Conservation (phyloP, 2,888 invertebrate species). For the Cactoblastis cactorum region DNA sequence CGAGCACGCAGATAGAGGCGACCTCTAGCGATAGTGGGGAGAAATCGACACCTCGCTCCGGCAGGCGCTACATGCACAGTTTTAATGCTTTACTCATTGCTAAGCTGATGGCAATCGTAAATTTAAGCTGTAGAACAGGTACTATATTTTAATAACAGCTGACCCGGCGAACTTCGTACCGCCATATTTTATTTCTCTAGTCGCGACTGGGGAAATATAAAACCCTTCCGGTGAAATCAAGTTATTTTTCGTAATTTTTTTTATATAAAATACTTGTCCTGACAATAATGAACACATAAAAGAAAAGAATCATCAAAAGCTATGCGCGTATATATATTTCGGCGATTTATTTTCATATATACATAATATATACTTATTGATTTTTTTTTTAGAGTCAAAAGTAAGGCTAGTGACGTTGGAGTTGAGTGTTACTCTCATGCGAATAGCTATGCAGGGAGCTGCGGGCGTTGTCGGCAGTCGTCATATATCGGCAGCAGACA, state of each 20-base stretch:
- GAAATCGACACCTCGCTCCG: slow-evolving; percentile 35
- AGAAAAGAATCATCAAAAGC: too few relatives aligned
- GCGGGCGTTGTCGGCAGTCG: slow-evolving; percentile 80
- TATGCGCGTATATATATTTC: too few relatives aligned
- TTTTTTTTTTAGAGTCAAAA: slow-evolving; percentile 82
- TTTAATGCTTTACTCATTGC: slow-evolving; percentile 92
- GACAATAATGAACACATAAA: too few relatives aligned
- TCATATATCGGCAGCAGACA: slow-evolving; percentile 79
- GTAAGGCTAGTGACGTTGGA: slow-evolving; percentile 96
- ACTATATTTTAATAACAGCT: slow-evolving; percentile 38
- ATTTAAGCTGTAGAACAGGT: slow-evolving; percentile 92
- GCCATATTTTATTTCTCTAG: too few relatives aligned
- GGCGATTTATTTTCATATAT: too few relatives aligned
- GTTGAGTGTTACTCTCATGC: slow-evolving; percentile 89
- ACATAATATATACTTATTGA: too few relatives aligned
- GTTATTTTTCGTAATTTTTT: too few relatives aligned
- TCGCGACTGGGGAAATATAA: too few relatives aligned
- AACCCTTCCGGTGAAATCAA: too few relatives aligned
- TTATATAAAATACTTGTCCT: too few relatives aligned
- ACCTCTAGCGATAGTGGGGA: slow-evolving; percentile 35
- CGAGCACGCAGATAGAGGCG: slow-evolving; percentile 24
- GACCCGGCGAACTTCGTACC: too few relatives aligned
- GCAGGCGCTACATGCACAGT: slow-evolving; percentile 70
- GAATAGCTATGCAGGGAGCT: slow-evolving; percentile 70
- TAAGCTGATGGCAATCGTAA: slow-evolving; percentile 89